A percentile compares a stretch with the other conserved stretches of the same genome.
phyloP scores from a whole-genome alignment of 2,888 invertebrate species.

The Pyralis farinalis region DNA sequence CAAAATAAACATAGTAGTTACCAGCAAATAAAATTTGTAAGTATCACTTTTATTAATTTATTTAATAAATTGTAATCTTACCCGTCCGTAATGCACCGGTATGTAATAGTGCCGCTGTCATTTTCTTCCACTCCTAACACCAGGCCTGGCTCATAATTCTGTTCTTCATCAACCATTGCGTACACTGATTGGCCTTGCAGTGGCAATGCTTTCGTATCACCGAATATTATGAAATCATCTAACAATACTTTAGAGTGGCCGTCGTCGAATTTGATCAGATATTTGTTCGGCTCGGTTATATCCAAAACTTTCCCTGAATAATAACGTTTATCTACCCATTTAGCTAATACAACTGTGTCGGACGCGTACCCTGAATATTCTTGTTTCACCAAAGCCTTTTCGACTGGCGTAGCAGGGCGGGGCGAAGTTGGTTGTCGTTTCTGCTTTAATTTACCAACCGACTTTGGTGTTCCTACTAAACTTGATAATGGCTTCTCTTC shows the following conservation, averaged over 20 bases:
- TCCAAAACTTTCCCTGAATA: conserved; percentile 83
- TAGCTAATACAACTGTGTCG: conserved; percentile 81
- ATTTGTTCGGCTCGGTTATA: conserved; percentile 80
- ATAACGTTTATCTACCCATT: conserved; percentile 85
- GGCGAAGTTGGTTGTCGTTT: conserved; percentile 66
- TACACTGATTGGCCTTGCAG: conserved; percentile 78
- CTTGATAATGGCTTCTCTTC: conserved; percentile 59
- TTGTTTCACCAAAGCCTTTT: conserved; percentile 46
- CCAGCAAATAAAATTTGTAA: too few relatives aligned
- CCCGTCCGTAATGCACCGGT: conserved; percentile 74
- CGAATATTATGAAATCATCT: conserved; percentile 83
- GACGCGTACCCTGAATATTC: conserved; percentile 63
- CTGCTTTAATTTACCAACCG: conserved; percentile 63
- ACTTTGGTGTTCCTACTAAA: conserved; percentile 64
- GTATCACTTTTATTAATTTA: too few relatives aligned
- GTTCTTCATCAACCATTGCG: conserved; percentile 75
- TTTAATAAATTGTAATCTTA: too few relatives aligned
- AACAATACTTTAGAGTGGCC: conserved; percentile 80
- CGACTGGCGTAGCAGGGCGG: conserved; percentile 66
- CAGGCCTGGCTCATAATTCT: conserved; percentile 76
- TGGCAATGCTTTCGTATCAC: conserved; percentile 70
- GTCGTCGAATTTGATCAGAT: conserved; percentile 83
- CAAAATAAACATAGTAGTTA: too few relatives aligned
- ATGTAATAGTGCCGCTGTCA: conserved; percentile 63
- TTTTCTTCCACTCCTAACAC: conserved; percentile 70